phyloP scores from a whole-genome alignment of 2,113 vertebrate species.

The Ageneiosus marmoratus region DNA sequence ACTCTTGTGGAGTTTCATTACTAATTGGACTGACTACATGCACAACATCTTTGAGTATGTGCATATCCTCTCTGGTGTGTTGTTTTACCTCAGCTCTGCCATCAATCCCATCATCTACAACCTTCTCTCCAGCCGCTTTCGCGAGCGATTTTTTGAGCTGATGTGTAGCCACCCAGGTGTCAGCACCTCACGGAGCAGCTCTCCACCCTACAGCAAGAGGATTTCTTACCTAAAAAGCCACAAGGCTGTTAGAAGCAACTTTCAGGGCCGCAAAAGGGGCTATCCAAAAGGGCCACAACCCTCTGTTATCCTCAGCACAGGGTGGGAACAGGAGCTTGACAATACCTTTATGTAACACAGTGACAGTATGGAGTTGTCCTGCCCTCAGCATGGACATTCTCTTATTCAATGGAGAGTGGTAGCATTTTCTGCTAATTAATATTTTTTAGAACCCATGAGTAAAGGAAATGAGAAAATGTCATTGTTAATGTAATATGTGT shows the following conservation, averaged over 20 bases:
- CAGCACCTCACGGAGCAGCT: slow-evolving; percentile 62
- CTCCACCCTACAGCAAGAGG: slow-evolving; percentile 58
- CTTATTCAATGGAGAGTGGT: not conserved
- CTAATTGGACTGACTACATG: slow-evolving; percentile 73
- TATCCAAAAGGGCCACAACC: slow-evolving; percentile 41
- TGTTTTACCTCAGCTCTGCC: slow-evolving; percentile 77
- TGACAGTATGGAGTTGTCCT: not conserved
- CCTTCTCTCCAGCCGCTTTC: slow-evolving; percentile 74
- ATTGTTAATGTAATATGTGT: not conserved
- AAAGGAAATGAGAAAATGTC: not conserved
- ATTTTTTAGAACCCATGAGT: not conserved
- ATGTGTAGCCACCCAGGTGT: slow-evolving; percentile 60
- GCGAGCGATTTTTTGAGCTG: slow-evolving; percentile 69
- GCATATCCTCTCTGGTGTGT: slow-evolving; percentile 74
- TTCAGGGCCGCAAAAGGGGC: slow-evolving; percentile 32
- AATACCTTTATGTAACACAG: slow-evolving; percentile 42
- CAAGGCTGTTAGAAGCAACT: slow-evolving; percentile 36
- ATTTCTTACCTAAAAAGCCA: slow-evolving; percentile 50
- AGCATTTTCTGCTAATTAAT: not conserved
- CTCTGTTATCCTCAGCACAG: slow-evolving; percentile 49
- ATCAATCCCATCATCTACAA: slow-evolving; percentile 77
- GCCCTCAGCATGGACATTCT: not conserved
- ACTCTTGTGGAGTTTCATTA: slow-evolving; percentile 75
- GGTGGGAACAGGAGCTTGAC: slow-evolving; percentile 37
- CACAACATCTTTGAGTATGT: slow-evolving; percentile 73